phyloP scores from a whole-genome alignment of 2,888 invertebrate genomes.

The Macropis europaea region DNA sequence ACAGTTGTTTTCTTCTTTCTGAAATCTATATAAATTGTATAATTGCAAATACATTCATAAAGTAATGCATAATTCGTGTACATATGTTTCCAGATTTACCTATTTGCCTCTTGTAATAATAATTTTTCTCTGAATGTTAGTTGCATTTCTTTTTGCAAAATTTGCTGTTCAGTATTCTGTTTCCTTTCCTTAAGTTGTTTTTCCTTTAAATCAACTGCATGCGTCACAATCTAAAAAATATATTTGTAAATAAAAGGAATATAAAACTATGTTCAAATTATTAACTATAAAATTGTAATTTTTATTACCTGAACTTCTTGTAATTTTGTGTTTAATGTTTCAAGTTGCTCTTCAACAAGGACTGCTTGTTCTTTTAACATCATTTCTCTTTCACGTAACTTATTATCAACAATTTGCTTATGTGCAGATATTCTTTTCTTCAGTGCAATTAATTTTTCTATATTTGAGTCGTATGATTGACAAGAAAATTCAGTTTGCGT shows the following conservation, averaged over 20 bases:
- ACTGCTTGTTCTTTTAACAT: conserved; percentile 69
- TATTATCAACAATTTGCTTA: conserved; percentile 67
- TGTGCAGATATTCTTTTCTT: conserved; percentile 71
- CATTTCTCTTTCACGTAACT: conserved; percentile 69
- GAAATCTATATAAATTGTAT: conserved; percentile 64
- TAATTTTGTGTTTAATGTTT: conserved; percentile 68
- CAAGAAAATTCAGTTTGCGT: conserved; percentile 60
- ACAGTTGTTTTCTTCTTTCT: conserved; percentile 66
- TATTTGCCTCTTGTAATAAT: conserved; percentile 70
- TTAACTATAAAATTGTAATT: not conserved
- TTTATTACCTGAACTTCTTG: conserved; percentile 67
- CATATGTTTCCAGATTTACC: conserved; percentile 55
- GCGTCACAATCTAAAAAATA: conserved; percentile 67
- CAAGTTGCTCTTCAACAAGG: conserved; percentile 69
- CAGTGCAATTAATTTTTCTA: conserved; percentile 51
- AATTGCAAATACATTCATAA: not conserved
- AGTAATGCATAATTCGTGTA: not conserved
- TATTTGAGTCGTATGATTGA: not conserved
- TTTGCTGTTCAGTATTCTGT: conserved; percentile 61
- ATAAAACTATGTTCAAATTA: too few species aligned
- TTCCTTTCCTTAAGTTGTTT: conserved; percentile 66
- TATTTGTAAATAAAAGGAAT: not conserved
- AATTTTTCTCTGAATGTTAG: conserved; percentile 71
- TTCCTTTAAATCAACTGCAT: conserved; percentile 66
- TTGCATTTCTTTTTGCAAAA: conserved; percentile 71